These are phyloP conservation scores for Scaptomyza graminum DNA, from an alignment of 1,140 invertebrate species.

Conservation along the genomic window DNA sequence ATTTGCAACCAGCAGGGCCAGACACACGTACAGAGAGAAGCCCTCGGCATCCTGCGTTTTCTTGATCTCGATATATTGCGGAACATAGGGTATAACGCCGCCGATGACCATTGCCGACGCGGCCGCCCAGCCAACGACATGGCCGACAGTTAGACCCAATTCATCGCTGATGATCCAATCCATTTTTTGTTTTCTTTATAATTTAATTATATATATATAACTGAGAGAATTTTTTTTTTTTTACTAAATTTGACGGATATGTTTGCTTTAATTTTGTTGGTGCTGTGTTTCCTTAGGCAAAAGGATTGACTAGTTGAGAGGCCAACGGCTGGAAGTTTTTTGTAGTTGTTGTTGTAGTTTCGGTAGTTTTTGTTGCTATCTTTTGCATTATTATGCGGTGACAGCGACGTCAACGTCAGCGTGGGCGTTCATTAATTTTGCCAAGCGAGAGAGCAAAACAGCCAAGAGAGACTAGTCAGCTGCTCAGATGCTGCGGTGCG, in stretches of 20 bases:
- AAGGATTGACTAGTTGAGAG: conserved; percentile 38
- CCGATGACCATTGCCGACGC: conserved; percentile 95
- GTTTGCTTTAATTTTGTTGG: conserved; percentile 31
- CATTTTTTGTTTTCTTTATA: conserved; percentile 58
- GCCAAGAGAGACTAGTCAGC: conserved; percentile 1
- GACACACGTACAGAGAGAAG: conserved; percentile 98
- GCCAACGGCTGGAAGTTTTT: conserved; percentile 51
- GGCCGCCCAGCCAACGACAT: conserved; percentile 88
- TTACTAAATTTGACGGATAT: conserved; percentile 65
- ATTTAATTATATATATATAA: conserved; percentile 18
- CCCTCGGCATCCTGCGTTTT: conserved; percentile 95
- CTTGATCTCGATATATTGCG: conserved; percentile 97
- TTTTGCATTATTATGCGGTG: conserved; percentile 49
- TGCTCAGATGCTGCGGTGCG: conserved; percentile 35
- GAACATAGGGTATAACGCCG: conserved; percentile 93
- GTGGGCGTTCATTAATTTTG: conserved; percentile 47
- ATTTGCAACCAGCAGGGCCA: conserved; percentile 97
- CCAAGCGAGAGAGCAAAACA: conserved; percentile 10
- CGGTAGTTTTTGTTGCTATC: conserved; percentile 21
- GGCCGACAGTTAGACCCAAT: conserved; percentile 87
- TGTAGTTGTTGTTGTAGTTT: conserved; percentile 38
- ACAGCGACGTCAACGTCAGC: conserved; percentile 17
- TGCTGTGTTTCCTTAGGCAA: conserved; percentile 18
- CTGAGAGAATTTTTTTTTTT: conserved; percentile 24
- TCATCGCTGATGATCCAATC: conserved; percentile 90